These are phyloP conservation scores for Smutsia temminckii DNA, from an alignment of 2,797 vertebrate species.

Conservation along the genomic window DNA sequence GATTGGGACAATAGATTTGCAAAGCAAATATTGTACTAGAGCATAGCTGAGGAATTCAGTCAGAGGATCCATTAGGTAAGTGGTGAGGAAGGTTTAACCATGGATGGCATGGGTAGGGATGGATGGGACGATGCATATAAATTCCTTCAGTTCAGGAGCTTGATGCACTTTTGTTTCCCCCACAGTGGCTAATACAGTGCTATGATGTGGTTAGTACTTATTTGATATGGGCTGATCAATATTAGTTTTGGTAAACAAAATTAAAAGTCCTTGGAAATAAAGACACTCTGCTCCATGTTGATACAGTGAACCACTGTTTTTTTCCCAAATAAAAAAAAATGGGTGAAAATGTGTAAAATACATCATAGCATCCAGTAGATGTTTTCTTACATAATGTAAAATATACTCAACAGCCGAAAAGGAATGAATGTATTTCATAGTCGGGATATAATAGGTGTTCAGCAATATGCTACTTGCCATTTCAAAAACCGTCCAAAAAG, in stretches of 20 bases:
- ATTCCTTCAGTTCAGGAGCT: background rate
- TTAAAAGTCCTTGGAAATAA: background rate
- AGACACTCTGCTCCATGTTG: background rate
- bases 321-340: background rate
- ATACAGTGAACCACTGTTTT: background rate
- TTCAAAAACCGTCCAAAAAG: slow-evolving; percentile 18
- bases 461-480: background rate
- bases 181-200: background rate
- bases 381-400: background rate
- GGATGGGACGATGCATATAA: background rate
- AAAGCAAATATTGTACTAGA: background rate
- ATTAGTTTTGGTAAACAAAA: background rate
- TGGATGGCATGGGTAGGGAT: background rate
- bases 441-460: background rate
- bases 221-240: background rate
- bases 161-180: background rate
- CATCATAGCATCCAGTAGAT: background rate
- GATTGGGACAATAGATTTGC: background rate
- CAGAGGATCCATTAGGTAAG: background rate
- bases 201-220: background rate
- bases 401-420: background rate
- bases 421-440: background rate
- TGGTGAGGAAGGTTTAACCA: background rate
- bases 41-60: background rate
- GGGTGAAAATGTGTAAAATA: background rate